Evolutionary conservation across 2,888 invertebrate species (phyloP).

Genomic region (Molorchus minor): DNA sequence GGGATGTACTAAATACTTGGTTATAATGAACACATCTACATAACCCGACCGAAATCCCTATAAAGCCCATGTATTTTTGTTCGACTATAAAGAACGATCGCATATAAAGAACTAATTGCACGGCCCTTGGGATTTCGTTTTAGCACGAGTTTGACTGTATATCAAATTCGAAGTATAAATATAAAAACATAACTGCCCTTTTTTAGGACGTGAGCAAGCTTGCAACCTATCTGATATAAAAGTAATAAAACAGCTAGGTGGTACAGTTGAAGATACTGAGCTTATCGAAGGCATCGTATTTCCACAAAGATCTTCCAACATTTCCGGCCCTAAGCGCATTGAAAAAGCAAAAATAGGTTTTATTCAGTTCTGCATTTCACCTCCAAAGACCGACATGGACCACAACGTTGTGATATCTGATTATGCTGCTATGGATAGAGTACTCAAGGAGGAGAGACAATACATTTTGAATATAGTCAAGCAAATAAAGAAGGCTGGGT

Average conservation of each 20-base stretch:
- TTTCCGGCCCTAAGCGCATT: constrained; percentile 90
- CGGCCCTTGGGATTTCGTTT: no score
- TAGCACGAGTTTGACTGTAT: no score
- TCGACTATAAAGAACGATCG: no score
- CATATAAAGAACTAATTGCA: no score
- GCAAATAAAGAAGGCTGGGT: constrained; percentile 98
- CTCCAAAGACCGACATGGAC: constrained; percentile 99
- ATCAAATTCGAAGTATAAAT: no score
- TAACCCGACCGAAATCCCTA: no score
- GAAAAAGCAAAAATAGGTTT: constrained; percentile 99
- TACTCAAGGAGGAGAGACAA: constrained; percentile 94
- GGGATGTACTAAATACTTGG: no score
- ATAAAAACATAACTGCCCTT: no score
- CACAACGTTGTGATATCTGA: constrained; percentile 96
- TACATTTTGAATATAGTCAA: constrained; percentile 99
- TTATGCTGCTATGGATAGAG: constrained; percentile 99
- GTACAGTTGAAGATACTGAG: constrained; percentile 97
- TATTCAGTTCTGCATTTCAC: constrained; percentile 99
- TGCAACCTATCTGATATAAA: constrained; percentile 96
- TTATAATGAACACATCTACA: no score
- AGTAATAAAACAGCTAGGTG: constrained; percentile 96
- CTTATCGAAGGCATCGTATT: constrained; percentile 95
- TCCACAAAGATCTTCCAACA: constrained; percentile 86
- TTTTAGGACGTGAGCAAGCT: constrained; percentile 66
- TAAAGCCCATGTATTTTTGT: no score